Evolutionary conservation across 64 coral and sea anemone species (phyloP).

Genomic region (Stichodactyla mertensii): DNA sequence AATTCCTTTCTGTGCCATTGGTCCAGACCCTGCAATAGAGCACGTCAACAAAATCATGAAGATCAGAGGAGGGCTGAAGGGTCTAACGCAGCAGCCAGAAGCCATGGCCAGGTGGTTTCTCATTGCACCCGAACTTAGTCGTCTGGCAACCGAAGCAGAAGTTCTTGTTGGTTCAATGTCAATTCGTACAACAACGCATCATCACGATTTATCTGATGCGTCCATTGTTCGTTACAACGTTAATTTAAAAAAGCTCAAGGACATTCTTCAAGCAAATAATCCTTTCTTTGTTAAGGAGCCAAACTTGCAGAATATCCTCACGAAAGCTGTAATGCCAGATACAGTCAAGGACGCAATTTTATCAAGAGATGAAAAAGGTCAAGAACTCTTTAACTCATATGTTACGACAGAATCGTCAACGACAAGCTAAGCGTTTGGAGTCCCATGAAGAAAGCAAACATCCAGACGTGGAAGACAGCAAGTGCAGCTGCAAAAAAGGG

Average conservation of each 20-base stretch:
- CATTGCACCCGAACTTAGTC: too few relatives aligned
- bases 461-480: conserved; percentile 19
- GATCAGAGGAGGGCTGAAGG: conserved; percentile 42
- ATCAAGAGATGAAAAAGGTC: conserved; percentile 17
- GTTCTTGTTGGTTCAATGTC: too few relatives aligned
- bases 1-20: conserved; percentile 57
- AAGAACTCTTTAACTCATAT: conserved; percentile 7
- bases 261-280: too few relatives aligned
- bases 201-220: too few relatives aligned
- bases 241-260: too few relatives aligned
- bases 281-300: too few relatives aligned
- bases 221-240: too few relatives aligned
- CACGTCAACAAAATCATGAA: conserved; percentile 60
- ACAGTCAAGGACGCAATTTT: not conserved
- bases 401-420: conserved; percentile 22
- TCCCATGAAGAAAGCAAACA: conserved; percentile 33
- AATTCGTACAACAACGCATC: too few relatives aligned
- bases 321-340: conserved; percentile 27
- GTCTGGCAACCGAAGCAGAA: too few relatives aligned
- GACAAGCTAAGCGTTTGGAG: conserved; percentile 25
- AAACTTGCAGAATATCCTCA: too few relatives aligned
- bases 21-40: conserved; percentile 42
- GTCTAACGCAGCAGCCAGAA: conserved; percentile 42
- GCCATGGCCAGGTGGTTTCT: too few relatives aligned
- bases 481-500: conserved; percentile 2